Conservation (phyloP, 2,888 invertebrate species). For the Dimorphilus gyrociliatus region DNA sequence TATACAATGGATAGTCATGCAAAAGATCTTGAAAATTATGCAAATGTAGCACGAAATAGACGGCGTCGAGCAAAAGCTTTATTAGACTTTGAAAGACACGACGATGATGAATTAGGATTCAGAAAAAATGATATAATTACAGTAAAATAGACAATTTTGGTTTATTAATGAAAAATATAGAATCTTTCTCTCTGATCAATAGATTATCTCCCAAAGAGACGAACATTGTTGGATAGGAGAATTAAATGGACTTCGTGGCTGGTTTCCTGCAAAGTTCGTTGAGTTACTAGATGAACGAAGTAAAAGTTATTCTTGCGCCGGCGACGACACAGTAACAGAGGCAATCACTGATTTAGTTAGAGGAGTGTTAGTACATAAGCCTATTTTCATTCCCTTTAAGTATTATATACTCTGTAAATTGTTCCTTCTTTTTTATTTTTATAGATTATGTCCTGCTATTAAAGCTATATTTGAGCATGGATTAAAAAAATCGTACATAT, state of each 20-base stretch:
- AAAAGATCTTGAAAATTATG: constrained; percentile 79
- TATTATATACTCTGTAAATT: too few species aligned
- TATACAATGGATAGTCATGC: constrained; percentile 89
- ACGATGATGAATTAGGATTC: constrained; percentile 95
- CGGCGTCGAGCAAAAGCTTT: constrained; percentile 83
- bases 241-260: constrained; percentile 70
- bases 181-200: too few species aligned
- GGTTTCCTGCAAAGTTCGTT: constrained; percentile 95
- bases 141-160: too few species aligned
- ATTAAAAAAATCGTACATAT: constrained; percentile 71
- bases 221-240: constrained; percentile 99
- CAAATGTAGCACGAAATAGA: constrained; percentile 52
- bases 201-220: constrained; percentile 73
- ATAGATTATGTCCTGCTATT: constrained; percentile 64
- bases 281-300: constrained; percentile 85
- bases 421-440: too few species aligned
- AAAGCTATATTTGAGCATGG: constrained; percentile 88
- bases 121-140: constrained; percentile 96
- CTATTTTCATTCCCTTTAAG: too few species aligned
- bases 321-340: constrained; percentile 92
- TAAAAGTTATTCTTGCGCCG: constrained; percentile 48
- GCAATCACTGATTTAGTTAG: constrained; percentile 88
- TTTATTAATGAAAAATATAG: too few species aligned
- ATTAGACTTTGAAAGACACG: constrained; percentile 88
- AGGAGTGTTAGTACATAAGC: constrained; percentile 54